phyloP scores from a whole-genome alignment of 1,140 invertebrate species.

The Arctopsyche grandis region DNA sequence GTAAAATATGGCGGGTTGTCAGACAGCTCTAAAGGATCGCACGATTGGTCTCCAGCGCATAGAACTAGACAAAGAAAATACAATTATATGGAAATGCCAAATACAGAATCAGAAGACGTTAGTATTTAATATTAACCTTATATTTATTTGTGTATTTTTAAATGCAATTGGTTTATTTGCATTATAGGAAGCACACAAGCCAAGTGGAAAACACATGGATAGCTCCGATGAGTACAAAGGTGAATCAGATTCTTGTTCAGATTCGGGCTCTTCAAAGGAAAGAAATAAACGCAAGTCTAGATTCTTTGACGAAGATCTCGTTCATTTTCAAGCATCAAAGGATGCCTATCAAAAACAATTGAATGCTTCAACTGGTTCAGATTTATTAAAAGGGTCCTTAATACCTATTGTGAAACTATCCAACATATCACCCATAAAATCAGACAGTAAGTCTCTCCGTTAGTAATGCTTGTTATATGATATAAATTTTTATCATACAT shows the following conservation, averaged over 20 bases:
- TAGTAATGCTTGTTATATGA: not conserved
- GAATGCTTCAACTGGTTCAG: conserved; percentile 1
- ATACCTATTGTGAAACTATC: conserved; percentile 42
- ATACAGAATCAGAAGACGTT: conserved; percentile 76
- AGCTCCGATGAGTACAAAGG: conserved; percentile 66
- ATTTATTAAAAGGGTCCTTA: conserved; percentile 33
- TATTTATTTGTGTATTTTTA: not conserved
- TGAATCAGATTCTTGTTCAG: conserved; percentile 59
- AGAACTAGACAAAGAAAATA: conserved; percentile 73
- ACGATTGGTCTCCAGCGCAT: conserved; percentile 65
- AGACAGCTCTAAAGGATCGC: conserved; percentile 55
- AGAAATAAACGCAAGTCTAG: conserved; percentile 47
- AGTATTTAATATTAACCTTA: too few relatives aligned
- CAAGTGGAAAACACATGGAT: conserved; percentile 67
- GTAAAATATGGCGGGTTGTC: conserved; percentile 64
- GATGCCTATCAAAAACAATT: conserved; percentile 32
- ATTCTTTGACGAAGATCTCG: conserved; percentile 42
- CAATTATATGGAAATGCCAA: conserved; percentile 75
- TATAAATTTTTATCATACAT: not conserved
- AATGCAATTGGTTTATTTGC: not conserved
- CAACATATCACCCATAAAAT: conserved; percentile 45
- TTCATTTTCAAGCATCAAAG: conserved; percentile 12
- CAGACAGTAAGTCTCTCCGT: conserved; percentile 15
- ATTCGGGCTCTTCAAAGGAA: conserved; percentile 55
- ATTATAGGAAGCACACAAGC: conserved; percentile 64